A percentile compares a stretch with the other conserved stretches of the same genome.
phyloP scores from a whole-genome alignment of 2,888 invertebrate species.

The Archaeoteleia sp. region DNA sequence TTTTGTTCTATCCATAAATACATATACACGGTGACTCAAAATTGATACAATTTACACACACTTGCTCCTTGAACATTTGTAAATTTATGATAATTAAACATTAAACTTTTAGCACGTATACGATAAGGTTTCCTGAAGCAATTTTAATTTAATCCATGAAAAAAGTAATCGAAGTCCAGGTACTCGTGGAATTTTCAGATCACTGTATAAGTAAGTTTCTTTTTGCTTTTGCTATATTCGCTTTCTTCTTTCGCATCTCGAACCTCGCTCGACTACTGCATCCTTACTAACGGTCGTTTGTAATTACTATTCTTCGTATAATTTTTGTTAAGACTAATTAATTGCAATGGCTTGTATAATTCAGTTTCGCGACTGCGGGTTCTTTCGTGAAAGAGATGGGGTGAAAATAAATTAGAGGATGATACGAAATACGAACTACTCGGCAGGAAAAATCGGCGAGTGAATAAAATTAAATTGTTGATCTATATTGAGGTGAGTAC shows the following conservation, averaged over 20 bases:
- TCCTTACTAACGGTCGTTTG: slow-evolving; percentile 57
- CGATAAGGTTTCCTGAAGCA: no score
- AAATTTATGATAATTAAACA: no score
- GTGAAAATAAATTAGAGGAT: slow-evolving; percentile 57
- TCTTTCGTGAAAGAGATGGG: slow-evolving; percentile 38
- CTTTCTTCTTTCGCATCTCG: slow-evolving; percentile 26
- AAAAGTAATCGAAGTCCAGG: no score
- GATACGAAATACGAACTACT: slow-evolving; percentile 32
- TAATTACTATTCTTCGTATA: slow-evolving; percentile 72
- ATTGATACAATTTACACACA: no score
- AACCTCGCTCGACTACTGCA: slow-evolving; percentile 7
- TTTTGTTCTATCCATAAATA: slow-evolving; percentile 51
- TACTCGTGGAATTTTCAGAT: no score
- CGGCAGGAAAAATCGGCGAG: slow-evolving; percentile 21
- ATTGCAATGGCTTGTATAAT: slow-evolving; percentile 72
- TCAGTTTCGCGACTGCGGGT: slow-evolving; percentile 57
- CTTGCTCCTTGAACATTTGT: no score
- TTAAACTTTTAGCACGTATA: no score
- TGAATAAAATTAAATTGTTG: slow-evolving; percentile 18
- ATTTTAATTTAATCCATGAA: no score
- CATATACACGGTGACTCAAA: no score
- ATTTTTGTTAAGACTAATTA: slow-evolving; percentile 74
- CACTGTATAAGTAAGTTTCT: no score
- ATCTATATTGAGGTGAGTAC: no score
- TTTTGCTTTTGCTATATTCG: slow-evolving; percentile 42